These are phyloP conservation scores for Tetragnatha montana DNA, from an alignment of 2,888 invertebrate species.

Conservation along the genomic window DNA sequence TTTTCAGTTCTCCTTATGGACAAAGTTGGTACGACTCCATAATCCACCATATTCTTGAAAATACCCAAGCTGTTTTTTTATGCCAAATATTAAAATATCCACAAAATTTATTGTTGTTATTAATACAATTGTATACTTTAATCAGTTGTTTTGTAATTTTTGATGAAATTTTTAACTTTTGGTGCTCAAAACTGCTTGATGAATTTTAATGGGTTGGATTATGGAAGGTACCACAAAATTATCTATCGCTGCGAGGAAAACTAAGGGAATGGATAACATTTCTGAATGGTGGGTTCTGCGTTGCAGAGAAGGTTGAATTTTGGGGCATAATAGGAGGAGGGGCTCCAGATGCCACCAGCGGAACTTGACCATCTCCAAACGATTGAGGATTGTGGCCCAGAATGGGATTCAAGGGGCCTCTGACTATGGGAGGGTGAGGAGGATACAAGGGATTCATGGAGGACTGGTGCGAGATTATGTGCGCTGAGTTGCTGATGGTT, in stretches of 20 bases:
- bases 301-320: conserved; percentile 75
- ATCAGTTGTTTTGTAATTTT: not conserved
- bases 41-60: too few relatives aligned
- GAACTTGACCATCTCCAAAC: conserved; percentile 74
- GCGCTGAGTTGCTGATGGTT: conserved; percentile 73
- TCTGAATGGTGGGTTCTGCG: conserved; percentile 74
- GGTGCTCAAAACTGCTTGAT: not conserved
- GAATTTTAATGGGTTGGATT: not conserved
- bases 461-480: conserved; percentile 75
- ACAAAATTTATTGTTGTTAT: too few relatives aligned
- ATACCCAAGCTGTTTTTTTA: too few relatives aligned
- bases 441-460: conserved; percentile 74
- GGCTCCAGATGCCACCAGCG: conserved; percentile 73
- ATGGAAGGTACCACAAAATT: not conserved
- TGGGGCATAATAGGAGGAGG: conserved; percentile 75
- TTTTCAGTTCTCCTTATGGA: too few relatives aligned
- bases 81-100: too few relatives aligned
- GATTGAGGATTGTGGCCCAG: conserved; percentile 76
- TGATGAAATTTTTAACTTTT: not conserved
- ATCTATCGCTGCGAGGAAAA: conserved; percentile 75
- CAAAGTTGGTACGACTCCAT: too few relatives aligned
- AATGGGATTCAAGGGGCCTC: conserved; percentile 75
- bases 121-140: not conserved
- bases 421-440: conserved; percentile 74
- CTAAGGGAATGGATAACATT: conserved; percentile 75